These are phyloP conservation scores for Perodicticus potto DNA, from an alignment of 2,797 vertebrate genomes.

Conservation along the genomic window DNA sequence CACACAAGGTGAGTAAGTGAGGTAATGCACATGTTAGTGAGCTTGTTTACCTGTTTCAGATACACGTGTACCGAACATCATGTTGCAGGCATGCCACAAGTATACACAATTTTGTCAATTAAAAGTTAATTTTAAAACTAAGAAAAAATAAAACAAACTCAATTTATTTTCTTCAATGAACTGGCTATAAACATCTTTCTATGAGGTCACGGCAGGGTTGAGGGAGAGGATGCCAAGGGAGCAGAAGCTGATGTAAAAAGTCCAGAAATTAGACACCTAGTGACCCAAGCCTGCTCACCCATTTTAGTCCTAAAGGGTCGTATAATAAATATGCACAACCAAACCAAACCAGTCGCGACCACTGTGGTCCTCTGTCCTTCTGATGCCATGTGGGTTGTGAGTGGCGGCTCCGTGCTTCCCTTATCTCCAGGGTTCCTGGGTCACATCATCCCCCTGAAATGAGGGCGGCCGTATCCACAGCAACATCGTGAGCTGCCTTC, in stretches of 20 bases:
- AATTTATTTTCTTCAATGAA: background rate
- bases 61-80: background rate
- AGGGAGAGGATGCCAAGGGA: background rate
- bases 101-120: background rate
- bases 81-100: too few species aligned
- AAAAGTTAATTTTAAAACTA: background rate
- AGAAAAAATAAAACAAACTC: background rate
- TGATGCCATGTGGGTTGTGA: rapidly evolving
- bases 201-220: too few species aligned
- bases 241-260: background rate
- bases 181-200: background rate
- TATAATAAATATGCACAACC: background rate
- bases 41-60: background rate
- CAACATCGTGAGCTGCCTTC: too few species aligned
- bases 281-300: background rate
- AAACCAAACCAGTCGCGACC: background rate
- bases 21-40: background rate
- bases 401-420: background rate
- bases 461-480: background rate
- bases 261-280: background rate
- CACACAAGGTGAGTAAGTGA: too few species aligned
- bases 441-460: background rate
- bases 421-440: too few species aligned
- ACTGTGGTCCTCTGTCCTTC: too few species aligned
- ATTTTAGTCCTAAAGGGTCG: background rate